Conservation (phyloP, 2,888 invertebrate genomes). For the Papilio demoleus region DNA sequence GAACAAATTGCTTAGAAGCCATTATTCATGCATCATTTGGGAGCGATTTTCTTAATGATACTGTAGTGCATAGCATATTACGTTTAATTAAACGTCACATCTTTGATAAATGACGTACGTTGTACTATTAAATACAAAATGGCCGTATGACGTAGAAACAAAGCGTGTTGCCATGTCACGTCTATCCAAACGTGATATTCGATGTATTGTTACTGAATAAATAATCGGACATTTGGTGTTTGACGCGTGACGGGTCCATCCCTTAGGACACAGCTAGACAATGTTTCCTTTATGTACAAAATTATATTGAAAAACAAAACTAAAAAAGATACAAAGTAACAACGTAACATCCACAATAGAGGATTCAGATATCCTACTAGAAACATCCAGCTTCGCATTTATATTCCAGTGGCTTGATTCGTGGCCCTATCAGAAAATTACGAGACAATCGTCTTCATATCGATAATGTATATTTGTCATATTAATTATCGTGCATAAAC, state of each 20-base stretch:
- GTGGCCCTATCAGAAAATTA: no score
- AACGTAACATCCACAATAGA: no score
- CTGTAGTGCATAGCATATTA: constrained; percentile 28
- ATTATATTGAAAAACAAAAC: not conserved
- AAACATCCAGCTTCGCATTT: no score
- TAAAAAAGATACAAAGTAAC: no score
- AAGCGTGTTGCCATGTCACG: constrained; percentile 29
- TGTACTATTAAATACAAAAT: constrained; percentile 33
- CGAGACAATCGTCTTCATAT: no score
- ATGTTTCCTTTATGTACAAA: constrained; percentile 21
- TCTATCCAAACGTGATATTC: constrained; percentile 50
- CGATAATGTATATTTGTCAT: no score
- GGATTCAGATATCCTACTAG: no score
- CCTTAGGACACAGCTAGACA: constrained; percentile 43
- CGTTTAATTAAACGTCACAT: constrained; percentile 40
- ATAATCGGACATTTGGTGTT: constrained; percentile 50
- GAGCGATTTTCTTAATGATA: constrained; percentile 28
- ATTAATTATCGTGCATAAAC: no score
- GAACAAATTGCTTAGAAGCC: not conserved
- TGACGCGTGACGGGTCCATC: constrained; percentile 47
- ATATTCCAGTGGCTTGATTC: no score
- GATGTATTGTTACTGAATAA: constrained; percentile 55
- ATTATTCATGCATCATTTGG: constrained; percentile 18
- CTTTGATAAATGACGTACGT: constrained; percentile 31
- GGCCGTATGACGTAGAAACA: constrained; percentile 16